phyloP scores from a whole-genome alignment of 2,113 vertebrate genomes.

The Laticauda colubrina region DNA sequence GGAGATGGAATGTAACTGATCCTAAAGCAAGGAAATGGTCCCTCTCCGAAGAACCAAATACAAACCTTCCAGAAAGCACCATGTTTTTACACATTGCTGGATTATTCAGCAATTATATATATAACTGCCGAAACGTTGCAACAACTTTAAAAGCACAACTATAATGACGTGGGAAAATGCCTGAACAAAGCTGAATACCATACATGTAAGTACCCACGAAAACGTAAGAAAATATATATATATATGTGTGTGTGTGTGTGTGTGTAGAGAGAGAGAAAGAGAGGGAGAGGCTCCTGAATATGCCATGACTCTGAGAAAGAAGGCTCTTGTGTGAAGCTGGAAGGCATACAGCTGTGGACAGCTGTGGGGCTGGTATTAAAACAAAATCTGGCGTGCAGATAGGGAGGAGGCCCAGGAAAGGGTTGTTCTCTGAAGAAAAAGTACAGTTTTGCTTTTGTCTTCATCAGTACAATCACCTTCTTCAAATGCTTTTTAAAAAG shows the following conservation, averaged over 20 bases:
- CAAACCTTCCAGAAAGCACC: constrained; percentile 44
- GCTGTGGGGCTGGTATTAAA: constrained; percentile 67
- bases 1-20: background rate
- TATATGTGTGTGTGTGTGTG: too few relatives aligned
- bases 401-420: constrained; percentile 56
- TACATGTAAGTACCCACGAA: too few relatives aligned
- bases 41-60: constrained; percentile 38
- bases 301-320: constrained; percentile 56
- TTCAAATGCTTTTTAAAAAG: background rate
- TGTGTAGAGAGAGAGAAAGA: too few relatives aligned
- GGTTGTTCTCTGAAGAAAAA: constrained; percentile 35
- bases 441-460: constrained; percentile 45
- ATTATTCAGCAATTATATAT: constrained; percentile 1
- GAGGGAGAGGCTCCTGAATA: constrained; percentile 25
- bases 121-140: too few relatives aligned
- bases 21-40: background rate
- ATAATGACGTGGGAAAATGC: too few relatives aligned
- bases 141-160: too few relatives aligned
- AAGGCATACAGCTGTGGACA: constrained; percentile 72
- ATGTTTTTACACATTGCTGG: constrained; percentile 39
- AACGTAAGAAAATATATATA: too few relatives aligned
- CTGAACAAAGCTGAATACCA: too few relatives aligned
- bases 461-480: constrained; percentile 29
- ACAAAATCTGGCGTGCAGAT: constrained; percentile 57
- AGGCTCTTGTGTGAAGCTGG: constrained; percentile 65